These are phyloP conservation scores for Sarcophilus harrisii DNA, from an alignment of 2,797 vertebrate genomes.

Conservation along the genomic window DNA sequence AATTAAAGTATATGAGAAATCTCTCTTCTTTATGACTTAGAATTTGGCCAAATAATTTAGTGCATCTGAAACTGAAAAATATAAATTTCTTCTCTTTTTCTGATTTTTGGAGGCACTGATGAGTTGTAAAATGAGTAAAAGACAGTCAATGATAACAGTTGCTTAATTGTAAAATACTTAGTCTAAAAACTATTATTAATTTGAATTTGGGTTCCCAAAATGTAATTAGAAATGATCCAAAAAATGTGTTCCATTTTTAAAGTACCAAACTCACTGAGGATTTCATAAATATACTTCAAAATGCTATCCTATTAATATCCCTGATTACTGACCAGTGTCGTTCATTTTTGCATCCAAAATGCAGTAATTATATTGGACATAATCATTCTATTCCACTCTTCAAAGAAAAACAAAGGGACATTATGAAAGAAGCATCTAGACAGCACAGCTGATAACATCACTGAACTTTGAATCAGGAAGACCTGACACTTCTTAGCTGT, in stretches of 20 bases:
- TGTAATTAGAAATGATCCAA: background rate
- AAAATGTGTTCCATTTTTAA: background rate
- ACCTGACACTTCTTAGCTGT: background rate
- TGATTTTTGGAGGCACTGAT: background rate
- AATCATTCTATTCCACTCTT: background rate
- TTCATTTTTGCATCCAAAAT: background rate
- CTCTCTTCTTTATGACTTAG: background rate
- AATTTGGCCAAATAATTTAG: background rate
- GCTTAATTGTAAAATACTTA: background rate
- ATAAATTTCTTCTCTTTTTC: background rate
- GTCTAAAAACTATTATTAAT: background rate
- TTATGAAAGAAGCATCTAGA: background rate
- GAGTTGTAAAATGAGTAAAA: background rate
- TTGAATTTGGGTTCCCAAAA: background rate
- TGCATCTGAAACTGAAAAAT: background rate
- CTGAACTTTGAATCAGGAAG: background rate
- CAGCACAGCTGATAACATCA: background rate
- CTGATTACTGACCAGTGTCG: background rate
- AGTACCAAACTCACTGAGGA: background rate
- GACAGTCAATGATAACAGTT: background rate
- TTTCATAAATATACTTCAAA: background rate
- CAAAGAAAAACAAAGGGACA: background rate
- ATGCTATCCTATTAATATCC: background rate
- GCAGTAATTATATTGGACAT: background rate
- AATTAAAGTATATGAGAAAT: background rate